Evolutionary conservation across 2,797 vertebrate genomes (phyloP).

Genomic region (Stomatorhinus walkeri): DNA sequence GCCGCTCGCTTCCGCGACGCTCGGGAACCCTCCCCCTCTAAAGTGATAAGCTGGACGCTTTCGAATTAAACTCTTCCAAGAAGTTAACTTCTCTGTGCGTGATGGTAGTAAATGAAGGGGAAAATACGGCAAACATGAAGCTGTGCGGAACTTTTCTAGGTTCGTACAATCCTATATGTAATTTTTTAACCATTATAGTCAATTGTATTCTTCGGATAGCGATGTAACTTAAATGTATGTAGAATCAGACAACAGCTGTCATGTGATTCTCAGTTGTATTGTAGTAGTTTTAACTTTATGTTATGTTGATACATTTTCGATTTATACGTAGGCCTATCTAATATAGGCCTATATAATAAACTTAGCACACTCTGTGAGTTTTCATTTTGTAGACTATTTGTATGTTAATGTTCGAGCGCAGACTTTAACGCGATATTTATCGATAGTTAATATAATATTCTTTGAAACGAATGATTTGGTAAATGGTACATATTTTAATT

Average conservation of each 20-base stretch:
- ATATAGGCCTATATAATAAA: background rate
- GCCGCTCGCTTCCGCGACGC: slow-evolving; percentile 31
- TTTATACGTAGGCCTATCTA: background rate
- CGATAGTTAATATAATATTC: background rate
- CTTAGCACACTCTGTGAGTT: background rate
- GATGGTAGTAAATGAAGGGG: slow-evolving; percentile 42
- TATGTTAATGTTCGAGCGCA: background rate
- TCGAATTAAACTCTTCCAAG: slow-evolving; percentile 66
- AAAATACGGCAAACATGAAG: slow-evolving; percentile 69
- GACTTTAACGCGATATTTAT: background rate
- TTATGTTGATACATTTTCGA: background rate
- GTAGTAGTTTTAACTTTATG: background rate
- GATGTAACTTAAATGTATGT: background rate
- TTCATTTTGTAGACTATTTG: background rate
- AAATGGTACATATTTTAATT: background rate
- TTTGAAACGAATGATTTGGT: background rate
- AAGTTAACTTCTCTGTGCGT: slow-evolving; percentile 56
- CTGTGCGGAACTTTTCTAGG: slow-evolving; percentile 85
- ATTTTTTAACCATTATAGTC: background rate
- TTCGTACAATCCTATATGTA: slow-evolving; percentile 58
- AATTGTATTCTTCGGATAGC: background rate
- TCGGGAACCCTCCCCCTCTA: slow-evolving; percentile 25
- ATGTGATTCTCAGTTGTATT: background rate
- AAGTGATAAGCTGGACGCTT: slow-evolving; percentile 63
- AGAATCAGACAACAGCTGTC: background rate